Evolutionary conservation across 2,797 vertebrate genomes (phyloP).

Genomic region (Pangasius krempfi): DNA sequence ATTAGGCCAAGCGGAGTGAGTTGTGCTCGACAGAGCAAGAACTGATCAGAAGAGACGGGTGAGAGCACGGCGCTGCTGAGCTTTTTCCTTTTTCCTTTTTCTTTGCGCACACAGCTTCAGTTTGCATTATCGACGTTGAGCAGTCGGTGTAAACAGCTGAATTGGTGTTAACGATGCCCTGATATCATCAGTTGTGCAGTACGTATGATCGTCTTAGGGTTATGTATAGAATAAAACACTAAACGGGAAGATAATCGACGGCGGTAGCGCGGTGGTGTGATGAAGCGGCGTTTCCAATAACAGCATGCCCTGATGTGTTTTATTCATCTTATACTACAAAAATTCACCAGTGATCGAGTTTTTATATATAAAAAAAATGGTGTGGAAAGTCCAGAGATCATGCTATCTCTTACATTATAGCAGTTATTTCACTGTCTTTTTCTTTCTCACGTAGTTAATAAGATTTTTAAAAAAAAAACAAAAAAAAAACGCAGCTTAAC

Average conservation of each 20-base stretch:
- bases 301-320: background rate
- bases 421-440: too few relatives aligned
- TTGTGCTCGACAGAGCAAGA: conserved; percentile 35
- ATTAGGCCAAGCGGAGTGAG: conserved; percentile 47
- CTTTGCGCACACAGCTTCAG: background rate
- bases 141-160: background rate
- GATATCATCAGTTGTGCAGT: background rate
- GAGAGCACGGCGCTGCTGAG: conserved; percentile 19
- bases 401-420: background rate
- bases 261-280: background rate
- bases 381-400: background rate
- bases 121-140: background rate
- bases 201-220: background rate
- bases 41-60: conserved; percentile 34
- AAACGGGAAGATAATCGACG: background rate
- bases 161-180: too few relatives aligned
- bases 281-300: background rate
- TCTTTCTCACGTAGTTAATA: too few relatives aligned
- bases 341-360: too few relatives aligned
- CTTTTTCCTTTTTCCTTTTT: background rate
- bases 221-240: background rate
- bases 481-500: too few relatives aligned
- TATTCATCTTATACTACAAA: background rate
- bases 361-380: background rate
- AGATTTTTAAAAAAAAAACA: too few relatives aligned